phyloP scores from a whole-genome alignment of 2,888 invertebrate species.

The Neuroscelio doddi region DNA sequence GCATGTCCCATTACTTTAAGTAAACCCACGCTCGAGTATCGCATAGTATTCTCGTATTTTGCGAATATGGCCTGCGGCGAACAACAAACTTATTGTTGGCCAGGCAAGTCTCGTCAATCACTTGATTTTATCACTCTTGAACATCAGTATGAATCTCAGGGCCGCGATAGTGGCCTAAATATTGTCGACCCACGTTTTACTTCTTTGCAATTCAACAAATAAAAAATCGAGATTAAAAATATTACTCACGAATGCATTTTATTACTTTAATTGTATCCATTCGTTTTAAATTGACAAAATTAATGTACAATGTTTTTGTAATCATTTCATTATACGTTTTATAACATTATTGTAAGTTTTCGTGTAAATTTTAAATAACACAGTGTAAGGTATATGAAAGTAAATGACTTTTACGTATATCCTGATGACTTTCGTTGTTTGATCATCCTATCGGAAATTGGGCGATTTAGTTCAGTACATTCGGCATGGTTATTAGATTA shows the following conservation, averaged over 20 bases:
- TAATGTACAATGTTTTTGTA: too few relatives aligned
- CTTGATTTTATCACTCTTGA: slow-evolving; percentile 28
- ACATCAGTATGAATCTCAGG: slow-evolving; percentile 18
- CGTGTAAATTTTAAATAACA: too few relatives aligned
- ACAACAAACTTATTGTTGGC: slow-evolving; percentile 14
- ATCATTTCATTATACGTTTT: too few relatives aligned
- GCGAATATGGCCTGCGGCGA: slow-evolving; percentile 7
- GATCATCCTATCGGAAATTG: slow-evolving; percentile 16
- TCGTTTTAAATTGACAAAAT: too few relatives aligned
- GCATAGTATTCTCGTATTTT: slow-evolving; percentile 2
- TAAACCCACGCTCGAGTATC: slow-evolving; percentile 5
- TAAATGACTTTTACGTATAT: background rate
- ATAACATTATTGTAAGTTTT: too few relatives aligned
- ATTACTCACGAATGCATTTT: too few relatives aligned
- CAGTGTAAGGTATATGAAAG: too few relatives aligned
- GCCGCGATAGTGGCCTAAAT: slow-evolving; percentile 26
- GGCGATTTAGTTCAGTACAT: slow-evolving; percentile 12
- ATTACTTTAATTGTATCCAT: too few relatives aligned
- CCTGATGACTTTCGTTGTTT: slow-evolving; percentile 16
- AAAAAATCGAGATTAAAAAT: too few relatives aligned
- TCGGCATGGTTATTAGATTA: background rate
- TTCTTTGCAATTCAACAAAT: too few relatives aligned
- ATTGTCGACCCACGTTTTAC: slow-evolving; percentile 19
- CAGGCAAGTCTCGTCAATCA: slow-evolving; percentile 15
- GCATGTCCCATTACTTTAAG: background rate